Percentiles rank a stretch among this genome's conserved stretches.
phyloP scores from a whole-genome alignment of 2,888 invertebrate genomes.

The Amphipoea lucens region DNA sequence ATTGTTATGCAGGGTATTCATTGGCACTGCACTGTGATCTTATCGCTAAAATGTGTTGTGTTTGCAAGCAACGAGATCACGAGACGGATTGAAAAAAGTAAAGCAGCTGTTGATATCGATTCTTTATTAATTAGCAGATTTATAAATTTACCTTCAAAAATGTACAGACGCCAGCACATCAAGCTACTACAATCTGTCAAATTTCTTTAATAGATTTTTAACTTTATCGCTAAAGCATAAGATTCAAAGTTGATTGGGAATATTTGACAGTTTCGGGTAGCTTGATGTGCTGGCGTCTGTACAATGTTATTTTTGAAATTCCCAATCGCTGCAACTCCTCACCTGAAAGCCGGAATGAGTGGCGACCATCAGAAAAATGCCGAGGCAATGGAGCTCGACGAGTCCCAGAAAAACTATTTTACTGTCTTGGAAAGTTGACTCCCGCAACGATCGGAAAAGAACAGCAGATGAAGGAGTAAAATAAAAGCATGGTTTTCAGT shows the following conservation, averaged over 20 bases:
- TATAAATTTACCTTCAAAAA: no score
- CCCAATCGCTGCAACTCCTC: not conserved
- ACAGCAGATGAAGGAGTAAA: not conserved
- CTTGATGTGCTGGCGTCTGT: no score
- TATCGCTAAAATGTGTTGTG: conserved; percentile 15
- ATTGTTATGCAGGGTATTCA: conserved; percentile 32
- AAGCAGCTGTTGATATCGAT: not conserved
- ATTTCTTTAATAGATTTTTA: no score
- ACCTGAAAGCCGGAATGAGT: not conserved
- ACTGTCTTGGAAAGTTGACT: not conserved
- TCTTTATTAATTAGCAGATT: not conserved
- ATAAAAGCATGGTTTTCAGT: not conserved
- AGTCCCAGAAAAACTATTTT: not conserved
- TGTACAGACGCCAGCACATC: no score
- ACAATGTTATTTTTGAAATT: not conserved
- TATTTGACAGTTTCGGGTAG: no score
- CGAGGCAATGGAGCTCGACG: not conserved
- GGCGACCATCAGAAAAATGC: not conserved
- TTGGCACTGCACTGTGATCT: not conserved
- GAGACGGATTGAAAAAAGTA: not conserved
- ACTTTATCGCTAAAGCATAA: no score
- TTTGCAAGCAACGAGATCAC: conserved; percentile 9
- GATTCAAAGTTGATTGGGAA: no score
- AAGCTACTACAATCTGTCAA: no score
- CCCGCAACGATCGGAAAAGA: not conserved